A percentile compares a stretch with the other conserved stretches of the same genome.
These are phyloP conservation scores for Drosophila anceps DNA, from an alignment of 2,888 invertebrate species.

Conservation along the genomic window DNA sequence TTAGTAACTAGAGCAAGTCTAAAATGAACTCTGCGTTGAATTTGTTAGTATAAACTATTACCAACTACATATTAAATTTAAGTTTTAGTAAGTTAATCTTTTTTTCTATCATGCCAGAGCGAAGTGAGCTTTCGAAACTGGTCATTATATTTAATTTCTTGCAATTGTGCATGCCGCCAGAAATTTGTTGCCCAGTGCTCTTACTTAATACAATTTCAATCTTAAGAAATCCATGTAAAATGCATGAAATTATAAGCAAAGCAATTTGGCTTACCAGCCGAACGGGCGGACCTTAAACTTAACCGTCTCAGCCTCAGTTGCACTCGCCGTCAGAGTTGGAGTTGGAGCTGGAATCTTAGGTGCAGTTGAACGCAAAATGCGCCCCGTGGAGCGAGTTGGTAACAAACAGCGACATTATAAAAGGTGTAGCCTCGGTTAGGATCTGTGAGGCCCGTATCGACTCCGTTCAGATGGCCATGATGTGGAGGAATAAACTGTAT, in stretches of 20 bases:
- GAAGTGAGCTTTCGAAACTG: not conserved
- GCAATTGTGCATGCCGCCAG: not conserved
- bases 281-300: conserved; percentile 22
- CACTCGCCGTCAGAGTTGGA: not conserved
- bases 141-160: not conserved
- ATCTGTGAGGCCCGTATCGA: conserved; percentile 23
- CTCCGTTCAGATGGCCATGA: conserved; percentile 29
- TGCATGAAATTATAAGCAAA: conserved; percentile 65
- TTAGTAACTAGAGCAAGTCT: too few species aligned
- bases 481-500: conserved; percentile 35
- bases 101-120: not conserved
- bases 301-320: conserved; percentile 3
- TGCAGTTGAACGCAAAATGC: conserved; percentile 44
- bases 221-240: conserved; percentile 60
- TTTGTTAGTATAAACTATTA: not conserved
- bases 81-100: not conserved
- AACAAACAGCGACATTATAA: conserved; percentile 51
- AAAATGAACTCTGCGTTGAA: not conserved
- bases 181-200: conserved; percentile 43
- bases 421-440: conserved; percentile 53
- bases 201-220: conserved; percentile 45
- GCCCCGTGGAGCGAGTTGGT: conserved; percentile 57
- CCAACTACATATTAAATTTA: not conserved
- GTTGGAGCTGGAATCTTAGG: conserved; percentile 4
- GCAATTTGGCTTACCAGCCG: conserved; percentile 56